These are phyloP conservation scores for Formica aserva DNA, from an alignment of 2,888 invertebrate genomes.

Conservation along the genomic window DNA sequence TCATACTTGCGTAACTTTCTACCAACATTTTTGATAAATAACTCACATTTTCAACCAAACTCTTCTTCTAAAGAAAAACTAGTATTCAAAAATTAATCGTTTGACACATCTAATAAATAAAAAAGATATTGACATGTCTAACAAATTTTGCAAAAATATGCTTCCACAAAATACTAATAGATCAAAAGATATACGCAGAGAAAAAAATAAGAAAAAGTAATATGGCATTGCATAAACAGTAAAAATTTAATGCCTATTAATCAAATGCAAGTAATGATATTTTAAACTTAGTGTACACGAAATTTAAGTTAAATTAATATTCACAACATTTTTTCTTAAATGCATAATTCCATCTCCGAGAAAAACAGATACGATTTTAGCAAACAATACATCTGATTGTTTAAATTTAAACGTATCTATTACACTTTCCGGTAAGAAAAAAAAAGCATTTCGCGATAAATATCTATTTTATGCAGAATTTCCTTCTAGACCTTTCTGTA, in stretches of 20 bases:
- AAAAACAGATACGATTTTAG: not conserved
- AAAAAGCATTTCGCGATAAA: constrained; percentile 22
- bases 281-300: not conserved
- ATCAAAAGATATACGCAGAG: not conserved
- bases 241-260: not conserved
- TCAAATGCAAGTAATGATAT: constrained; percentile 9
- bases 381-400: constrained; percentile 3
- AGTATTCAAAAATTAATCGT: not conserved
- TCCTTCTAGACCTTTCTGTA: constrained; percentile 12
- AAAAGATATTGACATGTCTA: not conserved
- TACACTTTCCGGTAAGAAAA: not conserved
- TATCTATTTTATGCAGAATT: constrained; percentile 37
- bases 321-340: not conserved
- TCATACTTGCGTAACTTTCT: not conserved
- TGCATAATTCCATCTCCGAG: not conserved
- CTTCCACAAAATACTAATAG: not conserved
- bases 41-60: not conserved
- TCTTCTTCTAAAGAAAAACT: constrained; percentile 15
- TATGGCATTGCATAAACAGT: not conserved
- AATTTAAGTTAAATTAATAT: not conserved
- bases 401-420: not conserved
- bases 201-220: not conserved
- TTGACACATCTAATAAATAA: constrained; percentile 2
- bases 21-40: constrained; percentile 20
- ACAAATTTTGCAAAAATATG: constrained; percentile 5